phyloP scores from a whole-genome alignment of 2,797 vertebrate genomes.

The Paratrypauchen microcephalus region DNA sequence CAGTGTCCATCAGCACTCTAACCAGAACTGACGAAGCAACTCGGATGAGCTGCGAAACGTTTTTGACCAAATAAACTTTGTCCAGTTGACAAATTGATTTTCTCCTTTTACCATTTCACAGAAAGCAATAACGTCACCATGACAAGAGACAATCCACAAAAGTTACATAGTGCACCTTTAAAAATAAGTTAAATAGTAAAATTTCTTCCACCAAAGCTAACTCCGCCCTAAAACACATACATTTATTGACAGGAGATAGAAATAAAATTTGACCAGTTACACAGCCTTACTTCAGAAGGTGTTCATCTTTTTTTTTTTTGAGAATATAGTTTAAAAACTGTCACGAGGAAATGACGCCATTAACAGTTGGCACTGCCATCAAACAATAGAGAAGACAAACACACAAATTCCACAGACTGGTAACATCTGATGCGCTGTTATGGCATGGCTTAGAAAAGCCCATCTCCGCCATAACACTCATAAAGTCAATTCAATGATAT shows the following conservation, averaged over 20 bases:
- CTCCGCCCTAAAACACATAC: too few relatives aligned
- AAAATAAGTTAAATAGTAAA: too few relatives aligned
- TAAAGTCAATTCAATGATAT: conserved; percentile 55
- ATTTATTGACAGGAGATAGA: not conserved
- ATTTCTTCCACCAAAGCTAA: too few relatives aligned
- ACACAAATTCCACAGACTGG: conserved; percentile 33
- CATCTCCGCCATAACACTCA: conserved; percentile 50
- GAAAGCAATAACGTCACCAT: too few relatives aligned
- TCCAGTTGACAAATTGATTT: too few relatives aligned
- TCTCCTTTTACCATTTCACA: too few relatives aligned
- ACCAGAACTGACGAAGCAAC: too few relatives aligned
- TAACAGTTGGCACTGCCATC: conserved; percentile 36
- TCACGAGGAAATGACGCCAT: conserved; percentile 30
- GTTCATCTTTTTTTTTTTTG: conserved; percentile 11
- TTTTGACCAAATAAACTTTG: too few relatives aligned
- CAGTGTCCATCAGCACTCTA: too few relatives aligned
- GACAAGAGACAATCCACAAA: too few relatives aligned
- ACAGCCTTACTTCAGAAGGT: conserved; percentile 22
- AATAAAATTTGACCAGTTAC: not conserved
- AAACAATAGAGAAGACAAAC: conserved; percentile 20
- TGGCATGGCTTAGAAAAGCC: conserved; percentile 28
- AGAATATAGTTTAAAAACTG: conserved; percentile 47
- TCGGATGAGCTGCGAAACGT: too few relatives aligned
- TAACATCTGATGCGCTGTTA: conserved; percentile 41
- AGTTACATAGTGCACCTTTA: too few relatives aligned